Conservation (phyloP, 2,888 invertebrate genomes). For the Epiblema foenella region DNA sequence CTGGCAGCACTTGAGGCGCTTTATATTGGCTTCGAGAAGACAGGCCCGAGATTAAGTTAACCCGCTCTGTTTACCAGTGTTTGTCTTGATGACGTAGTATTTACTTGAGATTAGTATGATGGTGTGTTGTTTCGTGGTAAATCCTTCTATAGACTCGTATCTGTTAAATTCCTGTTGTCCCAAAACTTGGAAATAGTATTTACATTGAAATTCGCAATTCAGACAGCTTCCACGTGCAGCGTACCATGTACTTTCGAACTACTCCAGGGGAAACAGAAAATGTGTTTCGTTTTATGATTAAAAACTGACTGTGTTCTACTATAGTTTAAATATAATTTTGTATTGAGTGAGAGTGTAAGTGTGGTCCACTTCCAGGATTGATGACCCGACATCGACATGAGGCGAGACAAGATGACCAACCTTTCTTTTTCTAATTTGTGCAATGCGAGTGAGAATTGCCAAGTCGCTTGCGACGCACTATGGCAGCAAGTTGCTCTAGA, state of each 20-base stretch:
- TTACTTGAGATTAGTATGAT: constrained; percentile 7
- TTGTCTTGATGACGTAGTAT: constrained; percentile 27
- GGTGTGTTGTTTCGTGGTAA: background rate
- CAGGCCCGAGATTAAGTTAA: constrained; percentile 41
- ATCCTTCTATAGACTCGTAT: background rate
- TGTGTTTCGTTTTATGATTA: too few relatives aligned
- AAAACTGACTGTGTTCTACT: too few relatives aligned
- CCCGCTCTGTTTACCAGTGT: constrained; percentile 29
- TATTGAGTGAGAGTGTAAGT: too few relatives aligned
- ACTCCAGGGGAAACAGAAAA: background rate
- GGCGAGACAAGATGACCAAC: too few relatives aligned
- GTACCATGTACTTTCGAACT: background rate
- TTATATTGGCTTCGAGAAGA: constrained; percentile 39
- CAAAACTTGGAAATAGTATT: background rate
- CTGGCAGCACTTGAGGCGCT: constrained; percentile 37
- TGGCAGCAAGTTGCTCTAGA: background rate
- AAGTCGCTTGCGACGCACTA: too few relatives aligned
- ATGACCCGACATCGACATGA: too few relatives aligned
- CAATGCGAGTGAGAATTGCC: too few relatives aligned
- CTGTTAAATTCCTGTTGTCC: background rate
- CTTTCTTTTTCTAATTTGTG: too few relatives aligned
- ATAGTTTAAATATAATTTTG: too few relatives aligned
- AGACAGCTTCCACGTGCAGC: background rate
- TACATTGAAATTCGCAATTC: background rate
- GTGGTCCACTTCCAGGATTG: too few relatives aligned